These are phyloP conservation scores for Cataglyphis rosenhaueri DNA, from an alignment of 2,888 invertebrate genomes.

Conservation along the genomic window DNA sequence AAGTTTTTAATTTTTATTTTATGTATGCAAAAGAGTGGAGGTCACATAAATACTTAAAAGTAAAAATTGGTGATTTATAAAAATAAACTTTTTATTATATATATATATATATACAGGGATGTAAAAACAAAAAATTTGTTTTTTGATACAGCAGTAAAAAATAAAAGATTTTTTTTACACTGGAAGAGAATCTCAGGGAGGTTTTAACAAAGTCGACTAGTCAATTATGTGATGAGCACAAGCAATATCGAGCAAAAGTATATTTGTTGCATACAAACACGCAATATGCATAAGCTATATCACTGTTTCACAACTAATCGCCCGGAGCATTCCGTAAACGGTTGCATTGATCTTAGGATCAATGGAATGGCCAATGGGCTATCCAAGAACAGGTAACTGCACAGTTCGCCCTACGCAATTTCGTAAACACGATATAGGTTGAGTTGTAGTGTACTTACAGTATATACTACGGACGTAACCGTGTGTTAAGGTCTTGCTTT, in stretches of 20 bases:
- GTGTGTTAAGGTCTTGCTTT: conserved; percentile 27
- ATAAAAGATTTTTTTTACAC: background rate
- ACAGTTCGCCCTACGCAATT: conserved; percentile 9
- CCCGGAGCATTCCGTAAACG: conserved; percentile 14
- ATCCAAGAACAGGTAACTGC: conserved; percentile 27
- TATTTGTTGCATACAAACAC: conserved; percentile 9
- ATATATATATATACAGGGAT: too few relatives aligned
- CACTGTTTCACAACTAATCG: conserved; percentile 1
- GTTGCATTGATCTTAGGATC: background rate
- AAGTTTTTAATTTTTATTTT: background rate
- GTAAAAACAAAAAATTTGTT: background rate
- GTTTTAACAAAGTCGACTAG: background rate
- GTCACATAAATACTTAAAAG: background rate
- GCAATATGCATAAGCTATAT: background rate
- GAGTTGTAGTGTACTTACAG: conserved; percentile 33
- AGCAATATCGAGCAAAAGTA: background rate
- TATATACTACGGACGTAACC: conserved; percentile 24
- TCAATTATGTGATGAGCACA: background rate
- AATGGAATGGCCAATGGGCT: conserved; percentile 1
- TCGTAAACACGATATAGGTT: conserved; percentile 43
- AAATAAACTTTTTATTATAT: background rate
- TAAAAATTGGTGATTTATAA: background rate
- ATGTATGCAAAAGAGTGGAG: background rate
- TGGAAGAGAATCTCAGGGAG: background rate
- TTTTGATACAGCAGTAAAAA: background rate